Evolutionary conservation across 1,140 invertebrate genomes (phyloP).

Genomic region (Bombus consobrinus): DNA sequence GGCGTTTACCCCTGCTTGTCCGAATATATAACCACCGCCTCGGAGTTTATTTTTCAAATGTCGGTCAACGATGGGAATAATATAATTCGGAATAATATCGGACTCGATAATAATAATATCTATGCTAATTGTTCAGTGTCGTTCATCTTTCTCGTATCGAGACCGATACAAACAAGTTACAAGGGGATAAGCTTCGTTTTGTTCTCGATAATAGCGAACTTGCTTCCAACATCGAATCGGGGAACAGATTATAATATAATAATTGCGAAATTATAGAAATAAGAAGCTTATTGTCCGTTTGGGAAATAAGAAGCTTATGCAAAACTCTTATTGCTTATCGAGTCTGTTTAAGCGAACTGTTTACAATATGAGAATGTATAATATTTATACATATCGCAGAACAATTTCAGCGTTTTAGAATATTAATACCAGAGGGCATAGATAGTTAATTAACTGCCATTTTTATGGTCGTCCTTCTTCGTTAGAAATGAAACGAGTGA

Average conservation of each 20-base stretch:
- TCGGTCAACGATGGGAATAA: constrained; percentile 39
- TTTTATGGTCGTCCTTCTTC: too few species aligned
- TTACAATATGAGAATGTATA: too few species aligned
- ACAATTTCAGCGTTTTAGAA: too few species aligned
- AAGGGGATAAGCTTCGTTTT: neutral
- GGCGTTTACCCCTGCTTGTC: constrained; percentile 20
- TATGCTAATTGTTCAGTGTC: neutral
- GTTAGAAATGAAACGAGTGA: too few species aligned
- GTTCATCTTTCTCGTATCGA: neutral
- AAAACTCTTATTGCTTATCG: too few species aligned
- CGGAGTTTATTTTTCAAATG: constrained; percentile 26
- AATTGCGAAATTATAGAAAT: neutral
- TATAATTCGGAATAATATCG: constrained; percentile 11
- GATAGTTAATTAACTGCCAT: too few species aligned
- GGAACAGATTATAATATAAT: neutral
- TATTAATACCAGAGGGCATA: too few species aligned
- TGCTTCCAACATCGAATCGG: neutral
- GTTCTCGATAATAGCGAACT: neutral
- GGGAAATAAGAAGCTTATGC: too few species aligned
- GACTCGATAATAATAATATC: constrained; percentile 9
- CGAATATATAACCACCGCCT: neutral
- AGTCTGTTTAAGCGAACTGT: too few species aligned
- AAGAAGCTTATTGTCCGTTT: too few species aligned
- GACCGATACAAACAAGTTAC: neutral
- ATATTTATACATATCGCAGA: too few species aligned